A percentile compares a stretch with the other conserved stretches of the same genome.
phyloP scores from a whole-genome alignment of 2,113 vertebrate species.

The Caloenas nicobarica region DNA sequence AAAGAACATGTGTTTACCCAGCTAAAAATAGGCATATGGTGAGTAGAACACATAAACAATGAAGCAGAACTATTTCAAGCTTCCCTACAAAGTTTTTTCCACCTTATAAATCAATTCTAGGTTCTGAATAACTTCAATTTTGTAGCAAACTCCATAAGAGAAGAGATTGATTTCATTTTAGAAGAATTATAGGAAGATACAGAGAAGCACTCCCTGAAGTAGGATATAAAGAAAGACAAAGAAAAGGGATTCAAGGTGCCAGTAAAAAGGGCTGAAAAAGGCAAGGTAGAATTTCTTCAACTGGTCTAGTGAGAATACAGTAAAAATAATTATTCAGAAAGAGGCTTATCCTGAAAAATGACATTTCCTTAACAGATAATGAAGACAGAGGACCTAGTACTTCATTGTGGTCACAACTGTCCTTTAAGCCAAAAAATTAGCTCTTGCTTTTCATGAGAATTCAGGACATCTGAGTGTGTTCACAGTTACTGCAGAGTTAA shows the following conservation, averaged over 20 bases:
- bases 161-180: neutral
- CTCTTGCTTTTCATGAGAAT: neutral
- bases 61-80: neutral
- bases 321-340: neutral
- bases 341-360: neutral
- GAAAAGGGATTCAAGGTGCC: neutral
- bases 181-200: neutral
- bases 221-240: neutral
- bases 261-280: neutral
- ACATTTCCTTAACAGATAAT: neutral
- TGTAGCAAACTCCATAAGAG: neutral
- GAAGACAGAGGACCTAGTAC: neutral
- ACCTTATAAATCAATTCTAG: neutral
- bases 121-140: neutral
- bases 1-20: neutral
- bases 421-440: neutral
- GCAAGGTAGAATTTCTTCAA: neutral
- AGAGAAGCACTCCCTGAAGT: neutral
- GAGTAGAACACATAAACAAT: neutral
- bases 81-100: neutral
- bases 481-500: neutral
- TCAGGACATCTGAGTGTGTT: neutral
- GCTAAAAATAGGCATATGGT: neutral
- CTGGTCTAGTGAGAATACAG: neutral
- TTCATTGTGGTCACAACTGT: neutral